These are phyloP conservation scores for Helobdella robusta DNA, from an alignment of 2,888 invertebrate species.

Conservation along the genomic window DNA sequence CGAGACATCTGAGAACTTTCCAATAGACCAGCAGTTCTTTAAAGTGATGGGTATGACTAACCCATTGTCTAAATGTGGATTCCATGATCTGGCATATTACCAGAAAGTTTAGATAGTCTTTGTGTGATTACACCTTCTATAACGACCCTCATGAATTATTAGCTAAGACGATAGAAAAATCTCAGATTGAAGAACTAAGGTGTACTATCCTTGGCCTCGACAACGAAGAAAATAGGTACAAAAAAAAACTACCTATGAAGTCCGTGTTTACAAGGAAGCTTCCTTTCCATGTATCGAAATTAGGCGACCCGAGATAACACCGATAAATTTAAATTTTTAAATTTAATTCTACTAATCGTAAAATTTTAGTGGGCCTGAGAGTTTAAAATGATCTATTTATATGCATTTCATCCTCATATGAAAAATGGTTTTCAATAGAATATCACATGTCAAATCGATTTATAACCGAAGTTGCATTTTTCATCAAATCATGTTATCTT, in stretches of 20 bases:
- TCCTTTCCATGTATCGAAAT: slow-evolving; percentile 33
- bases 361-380: no score
- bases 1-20: slow-evolving; percentile 51
- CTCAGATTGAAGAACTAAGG: slow-evolving; percentile 50
- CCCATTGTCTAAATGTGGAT: slow-evolving; percentile 52
- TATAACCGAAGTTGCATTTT: no score
- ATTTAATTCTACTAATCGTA: no score
- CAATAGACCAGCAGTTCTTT: slow-evolving; percentile 56
- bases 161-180: slow-evolving; percentile 53
- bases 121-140: slow-evolving; percentile 56
- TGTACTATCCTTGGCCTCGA: slow-evolving; percentile 53
- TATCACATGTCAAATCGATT: no score
- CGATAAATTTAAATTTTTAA: no score
- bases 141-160: slow-evolving; percentile 54
- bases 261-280: slow-evolving; percentile 53
- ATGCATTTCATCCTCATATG: no score
- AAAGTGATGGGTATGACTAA: slow-evolving; percentile 52
- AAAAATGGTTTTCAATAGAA: no score
- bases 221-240: slow-evolving; percentile 52
- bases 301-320: background rate
- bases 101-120: slow-evolving; percentile 55
- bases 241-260: slow-evolving; percentile 54
- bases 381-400: no score
- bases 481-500: no score
- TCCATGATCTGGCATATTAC: slow-evolving; percentile 53